Conservation (phyloP, 2,797 vertebrate genomes). For the Tauraco hartlaubi region DNA sequence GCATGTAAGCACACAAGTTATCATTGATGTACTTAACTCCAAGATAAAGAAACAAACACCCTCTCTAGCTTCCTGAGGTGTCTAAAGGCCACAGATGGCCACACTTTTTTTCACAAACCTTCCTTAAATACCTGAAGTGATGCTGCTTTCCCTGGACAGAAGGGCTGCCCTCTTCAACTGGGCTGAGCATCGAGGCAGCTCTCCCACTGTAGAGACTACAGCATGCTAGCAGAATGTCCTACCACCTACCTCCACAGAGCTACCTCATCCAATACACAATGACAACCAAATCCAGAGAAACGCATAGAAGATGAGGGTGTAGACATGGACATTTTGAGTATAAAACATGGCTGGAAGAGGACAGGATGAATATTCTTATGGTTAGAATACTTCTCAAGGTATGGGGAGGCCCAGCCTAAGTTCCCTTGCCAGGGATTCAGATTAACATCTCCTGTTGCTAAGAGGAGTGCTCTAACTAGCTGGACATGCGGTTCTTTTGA, state of each 20-base stretch:
- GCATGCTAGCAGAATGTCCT: background rate
- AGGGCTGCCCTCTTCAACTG: background rate
- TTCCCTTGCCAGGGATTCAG: background rate
- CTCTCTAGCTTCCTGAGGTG: background rate
- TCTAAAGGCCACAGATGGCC: background rate
- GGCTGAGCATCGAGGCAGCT: background rate
- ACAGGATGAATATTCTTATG: background rate
- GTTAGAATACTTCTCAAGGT: background rate
- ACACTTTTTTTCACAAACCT: background rate
- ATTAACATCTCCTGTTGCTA: background rate
- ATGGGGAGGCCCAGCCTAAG: background rate
- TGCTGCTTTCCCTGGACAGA: background rate
- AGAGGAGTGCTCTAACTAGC: background rate
- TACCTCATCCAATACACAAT: too few relatives aligned
- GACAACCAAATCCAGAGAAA: background rate
- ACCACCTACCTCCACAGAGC: background rate
- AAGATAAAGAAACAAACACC: slow-evolving; percentile 17
- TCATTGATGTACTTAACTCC: background rate
- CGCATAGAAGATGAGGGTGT: background rate
- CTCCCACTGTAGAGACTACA: accelerated
- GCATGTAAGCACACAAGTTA: background rate
- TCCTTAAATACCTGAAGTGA: background rate
- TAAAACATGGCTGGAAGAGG: background rate
- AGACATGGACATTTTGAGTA: background rate
- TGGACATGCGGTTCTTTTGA: background rate